Evolutionary conservation across 2,113 vertebrate species (phyloP).

Genomic region (Melanerpes formicivorus): DNA sequence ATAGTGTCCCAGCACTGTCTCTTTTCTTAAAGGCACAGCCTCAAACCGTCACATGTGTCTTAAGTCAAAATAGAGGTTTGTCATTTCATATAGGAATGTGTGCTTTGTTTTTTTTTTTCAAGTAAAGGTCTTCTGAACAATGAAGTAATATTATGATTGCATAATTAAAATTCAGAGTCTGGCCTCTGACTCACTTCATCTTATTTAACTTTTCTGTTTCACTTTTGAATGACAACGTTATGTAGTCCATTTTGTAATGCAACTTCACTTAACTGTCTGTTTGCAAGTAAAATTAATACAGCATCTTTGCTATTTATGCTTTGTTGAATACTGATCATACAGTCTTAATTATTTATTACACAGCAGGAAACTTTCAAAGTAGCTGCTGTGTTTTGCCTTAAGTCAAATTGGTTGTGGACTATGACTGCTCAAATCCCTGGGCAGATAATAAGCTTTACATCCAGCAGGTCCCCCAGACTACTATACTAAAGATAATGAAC

Average conservation of each 20-base stretch:
- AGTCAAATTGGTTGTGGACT: slow-evolving; percentile 53
- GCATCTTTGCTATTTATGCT: not conserved
- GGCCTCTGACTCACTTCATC: not conserved
- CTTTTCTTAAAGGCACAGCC: too few relatives aligned
- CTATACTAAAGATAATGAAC: rapidly evolving
- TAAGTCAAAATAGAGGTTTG: not conserved
- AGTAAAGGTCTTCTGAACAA: not conserved
- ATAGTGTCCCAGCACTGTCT: too few relatives aligned
- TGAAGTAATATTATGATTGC: not conserved
- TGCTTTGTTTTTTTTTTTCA: not conserved
- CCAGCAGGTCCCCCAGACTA: not conserved
- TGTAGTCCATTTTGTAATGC: not conserved
- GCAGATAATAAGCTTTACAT: slow-evolving; percentile 40
- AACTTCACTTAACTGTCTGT: not conserved
- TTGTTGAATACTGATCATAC: not conserved
- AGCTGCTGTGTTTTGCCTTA: slow-evolving; percentile 64
- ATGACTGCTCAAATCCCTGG: slow-evolving; percentile 18
- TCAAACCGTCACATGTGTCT: too few relatives aligned
- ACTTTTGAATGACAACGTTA: not conserved
- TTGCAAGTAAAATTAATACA: slow-evolving; percentile 1
- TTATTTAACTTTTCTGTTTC: not conserved
- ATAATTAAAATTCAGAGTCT: not conserved
- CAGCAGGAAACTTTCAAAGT: slow-evolving; percentile 61
- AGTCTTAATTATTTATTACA: slow-evolving; percentile 66
- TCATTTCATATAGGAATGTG: not conserved